Evolutionary conservation across 2,888 invertebrate genomes (phyloP).

Genomic region (Heteromyza rotundicornis): DNA sequence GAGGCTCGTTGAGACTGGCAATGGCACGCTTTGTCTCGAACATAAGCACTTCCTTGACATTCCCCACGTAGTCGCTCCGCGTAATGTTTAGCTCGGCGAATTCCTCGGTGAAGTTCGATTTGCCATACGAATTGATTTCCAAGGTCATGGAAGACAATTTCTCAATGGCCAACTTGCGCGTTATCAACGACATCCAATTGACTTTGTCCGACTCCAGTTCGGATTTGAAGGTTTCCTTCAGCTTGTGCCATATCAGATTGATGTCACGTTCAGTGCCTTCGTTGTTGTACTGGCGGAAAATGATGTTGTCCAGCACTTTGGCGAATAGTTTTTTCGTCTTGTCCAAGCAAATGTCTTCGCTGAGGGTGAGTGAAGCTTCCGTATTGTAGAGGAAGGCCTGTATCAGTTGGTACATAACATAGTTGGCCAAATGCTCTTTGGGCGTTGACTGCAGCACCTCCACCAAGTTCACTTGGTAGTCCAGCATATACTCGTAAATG

Average conservation of each 20-base stretch:
- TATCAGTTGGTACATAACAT: slow-evolving; percentile 49
- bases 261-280: slow-evolving; percentile 43
- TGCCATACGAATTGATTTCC: slow-evolving; percentile 37
- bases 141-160: slow-evolving; percentile 43
- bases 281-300: slow-evolving; percentile 40
- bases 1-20: slow-evolving; percentile 18
- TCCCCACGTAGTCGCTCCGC: slow-evolving; percentile 40
- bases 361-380: slow-evolving; percentile 19
- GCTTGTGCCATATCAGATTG: slow-evolving; percentile 44
- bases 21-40: slow-evolving; percentile 23
- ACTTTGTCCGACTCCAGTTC: slow-evolving; percentile 35
- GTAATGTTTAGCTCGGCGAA: slow-evolving; percentile 35
- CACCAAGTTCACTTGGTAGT: slow-evolving; percentile 43
- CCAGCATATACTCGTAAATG: slow-evolving; percentile 45
- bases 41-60: slow-evolving; percentile 36
- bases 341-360: slow-evolving; percentile 41
- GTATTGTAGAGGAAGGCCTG: slow-evolving; percentile 42
- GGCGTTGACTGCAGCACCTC: slow-evolving; percentile 33
- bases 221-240: slow-evolving; percentile 41
- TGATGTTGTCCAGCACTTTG: slow-evolving; percentile 48
- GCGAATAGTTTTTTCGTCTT: slow-evolving; percentile 42
- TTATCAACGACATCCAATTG: slow-evolving; percentile 41
- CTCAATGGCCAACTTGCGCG: slow-evolving; percentile 39
- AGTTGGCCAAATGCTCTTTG: slow-evolving; percentile 46
- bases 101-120: slow-evolving; percentile 40